These are phyloP conservation scores for Tragelaphus scriptus DNA, from an alignment of 2,113 vertebrate genomes.

Conservation along the genomic window DNA sequence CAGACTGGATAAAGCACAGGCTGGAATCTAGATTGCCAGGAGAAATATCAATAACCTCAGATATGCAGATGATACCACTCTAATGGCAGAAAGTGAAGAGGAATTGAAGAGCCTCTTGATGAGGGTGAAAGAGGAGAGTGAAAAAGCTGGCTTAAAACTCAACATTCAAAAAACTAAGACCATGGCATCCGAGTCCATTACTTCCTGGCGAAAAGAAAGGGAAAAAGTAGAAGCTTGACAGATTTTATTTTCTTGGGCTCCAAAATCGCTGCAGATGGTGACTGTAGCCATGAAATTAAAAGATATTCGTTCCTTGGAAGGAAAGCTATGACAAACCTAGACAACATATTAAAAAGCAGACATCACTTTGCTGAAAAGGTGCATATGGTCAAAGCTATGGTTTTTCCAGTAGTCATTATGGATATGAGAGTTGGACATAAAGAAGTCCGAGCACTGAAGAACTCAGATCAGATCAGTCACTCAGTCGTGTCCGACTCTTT, in stretches of 20 bases:
- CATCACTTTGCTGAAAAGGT: neutral
- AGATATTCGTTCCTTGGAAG: neutral
- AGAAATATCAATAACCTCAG: neutral
- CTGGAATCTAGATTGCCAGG: neutral
- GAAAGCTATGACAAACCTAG: neutral
- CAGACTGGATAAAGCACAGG: neutral
- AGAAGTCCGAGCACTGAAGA: neutral
- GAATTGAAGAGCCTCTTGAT: neutral
- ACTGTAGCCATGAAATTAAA: neutral
- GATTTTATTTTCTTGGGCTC: neutral
- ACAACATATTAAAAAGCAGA: neutral
- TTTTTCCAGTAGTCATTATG: neutral
- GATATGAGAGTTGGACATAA: neutral
- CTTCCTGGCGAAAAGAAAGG: neutral
- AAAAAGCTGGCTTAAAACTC: neutral
- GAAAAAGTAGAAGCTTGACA: neutral
- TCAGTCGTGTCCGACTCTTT: no score
- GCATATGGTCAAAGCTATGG: neutral
- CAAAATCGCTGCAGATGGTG: neutral
- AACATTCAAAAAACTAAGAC: neutral
- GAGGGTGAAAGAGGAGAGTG: neutral
- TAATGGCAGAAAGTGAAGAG: neutral
- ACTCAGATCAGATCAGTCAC: no score
- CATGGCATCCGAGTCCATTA: neutral
- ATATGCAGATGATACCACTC: neutral